Conservation (phyloP, 2,888 invertebrate species). For the Drosophila bunnanda region DNA sequence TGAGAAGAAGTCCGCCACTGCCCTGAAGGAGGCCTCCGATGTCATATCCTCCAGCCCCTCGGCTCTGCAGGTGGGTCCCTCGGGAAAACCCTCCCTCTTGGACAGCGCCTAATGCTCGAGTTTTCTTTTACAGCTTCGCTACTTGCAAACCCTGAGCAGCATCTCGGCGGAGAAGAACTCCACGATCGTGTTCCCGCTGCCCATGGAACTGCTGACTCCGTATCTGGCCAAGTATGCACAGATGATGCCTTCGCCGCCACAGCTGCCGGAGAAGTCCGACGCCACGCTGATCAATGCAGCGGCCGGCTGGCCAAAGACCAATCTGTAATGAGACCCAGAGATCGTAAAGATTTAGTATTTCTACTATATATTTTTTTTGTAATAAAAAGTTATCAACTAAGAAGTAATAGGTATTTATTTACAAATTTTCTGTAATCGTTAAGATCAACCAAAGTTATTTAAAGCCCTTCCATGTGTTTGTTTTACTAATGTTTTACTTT, state of each 20-base stretch:
- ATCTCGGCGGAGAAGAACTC: conserved; percentile 98
- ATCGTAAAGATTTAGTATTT: not conserved
- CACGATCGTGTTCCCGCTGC: conserved; percentile 96
- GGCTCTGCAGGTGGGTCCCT: conserved; percentile 85
- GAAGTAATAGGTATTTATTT: not conserved
- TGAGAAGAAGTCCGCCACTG: conserved; percentile 92
- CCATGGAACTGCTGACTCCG: conserved; percentile 90
- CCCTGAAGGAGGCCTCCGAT: conserved; percentile 93
- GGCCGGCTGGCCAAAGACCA: conserved; percentile 44
- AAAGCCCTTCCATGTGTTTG: too few relatives aligned
- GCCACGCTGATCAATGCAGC: conserved; percentile 11
- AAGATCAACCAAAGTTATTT: not conserved
- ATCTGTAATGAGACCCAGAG: conserved; percentile 15
- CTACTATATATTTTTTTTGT: not conserved
- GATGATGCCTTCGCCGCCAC: conserved; percentile 41
- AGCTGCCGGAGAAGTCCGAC: conserved; percentile 18
- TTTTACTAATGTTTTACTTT: too few relatives aligned
- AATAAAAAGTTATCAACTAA: not conserved
- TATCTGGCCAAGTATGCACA: conserved; percentile 72
- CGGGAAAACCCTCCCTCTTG: too few relatives aligned
- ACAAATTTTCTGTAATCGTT: not conserved
- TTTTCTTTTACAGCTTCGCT: conserved; percentile 87
- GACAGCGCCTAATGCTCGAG: not conserved
- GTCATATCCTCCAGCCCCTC: conserved; percentile 91
- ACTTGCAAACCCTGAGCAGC: conserved; percentile 94